Evolutionary conservation across 92 coral and sea anemone genomes (phyloP), one percentile per base, ranked within the genome.

Genomic region (Palythoa grandis): DNA sequence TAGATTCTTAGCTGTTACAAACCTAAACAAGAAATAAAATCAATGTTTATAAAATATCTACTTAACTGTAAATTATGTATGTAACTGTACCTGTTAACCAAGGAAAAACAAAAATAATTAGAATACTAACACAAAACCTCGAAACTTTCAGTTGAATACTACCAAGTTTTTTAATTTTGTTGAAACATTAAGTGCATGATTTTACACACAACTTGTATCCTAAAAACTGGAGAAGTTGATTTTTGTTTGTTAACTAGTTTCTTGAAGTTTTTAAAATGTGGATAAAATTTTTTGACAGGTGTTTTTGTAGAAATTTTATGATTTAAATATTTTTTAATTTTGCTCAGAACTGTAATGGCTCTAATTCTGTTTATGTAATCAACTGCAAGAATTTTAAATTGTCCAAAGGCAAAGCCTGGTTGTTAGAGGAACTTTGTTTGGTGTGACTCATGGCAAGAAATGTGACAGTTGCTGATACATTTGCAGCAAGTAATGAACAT

Each of bases 381-480:
- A 69, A 15, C 20, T 58, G 2, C 24, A 11, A 69, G 24, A 43
- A 22, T 5, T 7, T 35, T 25, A 13, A 29, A 9, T 2, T 69
- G 43, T 1, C 35, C 35, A 1, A 16, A 29, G 17, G 2, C 7
- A 37, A 65, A 65, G 13, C 10, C 47, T 58, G n/a, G 52, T 2
- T 67, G 14, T 65, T 65, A 17, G 50, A 54, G 40, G 53, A 58
- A 3, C 40, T 16, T n/a, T 13, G 12, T n/a, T 13, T 54, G 71
- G 4, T 22, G 71, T 40, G 47, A 65, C 60, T 80, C 52, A 80
- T 80, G 85, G 85, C 85, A 47, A 66, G 73, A 67, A 80, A 80
- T 65, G 2, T 1, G 66, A 12, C 50, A 13, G 74, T 66, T 23
- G 61, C 43, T 80, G 75, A 70, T 65, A 60, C 52, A 7, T 29